Percentiles rank a stretch among this genome's conserved stretches.
These are phyloP conservation scores for Muschampia plurimacula DNA, from an alignment of 2,888 invertebrate genomes.

Conservation along the genomic window DNA sequence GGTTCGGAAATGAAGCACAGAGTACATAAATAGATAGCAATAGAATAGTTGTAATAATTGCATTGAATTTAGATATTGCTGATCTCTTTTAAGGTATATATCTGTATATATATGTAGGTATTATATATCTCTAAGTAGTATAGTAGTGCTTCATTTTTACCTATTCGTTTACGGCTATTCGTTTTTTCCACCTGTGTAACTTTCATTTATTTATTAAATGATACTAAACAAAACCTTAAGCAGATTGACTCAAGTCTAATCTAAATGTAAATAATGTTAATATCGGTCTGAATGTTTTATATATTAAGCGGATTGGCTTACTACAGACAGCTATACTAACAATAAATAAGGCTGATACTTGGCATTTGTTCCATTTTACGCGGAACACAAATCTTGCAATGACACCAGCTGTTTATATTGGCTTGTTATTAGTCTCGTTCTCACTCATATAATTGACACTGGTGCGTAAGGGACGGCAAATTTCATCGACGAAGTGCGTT, in stretches of 20 bases:
- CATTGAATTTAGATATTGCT: too few relatives aligned
- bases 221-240: constrained; percentile 11
- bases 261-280: constrained; percentile 17
- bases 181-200: too few relatives aligned
- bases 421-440: constrained; percentile 19
- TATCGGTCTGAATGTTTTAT: constrained; percentile 21
- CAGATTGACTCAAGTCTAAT: constrained; percentile 2
- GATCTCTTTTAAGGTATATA: too few relatives aligned
- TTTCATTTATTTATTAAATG: neutral
- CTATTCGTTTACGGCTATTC: too few relatives aligned
- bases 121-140: too few relatives aligned
- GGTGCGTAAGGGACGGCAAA: constrained; percentile 6
- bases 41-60: too few relatives aligned
- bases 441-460: constrained; percentile 10
- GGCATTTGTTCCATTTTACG: constrained; percentile 36
- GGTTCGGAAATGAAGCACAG: too few relatives aligned
- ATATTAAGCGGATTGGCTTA: constrained; percentile 28
- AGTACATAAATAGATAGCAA: too few relatives aligned
- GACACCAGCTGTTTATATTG: constrained; percentile 29
- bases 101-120: too few relatives aligned
- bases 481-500: constrained; percentile 17
- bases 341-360: constrained; percentile 33
- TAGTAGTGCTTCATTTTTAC: too few relatives aligned
- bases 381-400: constrained; percentile 29
- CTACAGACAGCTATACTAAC: constrained; percentile 31